Conservation (phyloP, 2,797 vertebrate species). For the Danio kyathit region DNA sequence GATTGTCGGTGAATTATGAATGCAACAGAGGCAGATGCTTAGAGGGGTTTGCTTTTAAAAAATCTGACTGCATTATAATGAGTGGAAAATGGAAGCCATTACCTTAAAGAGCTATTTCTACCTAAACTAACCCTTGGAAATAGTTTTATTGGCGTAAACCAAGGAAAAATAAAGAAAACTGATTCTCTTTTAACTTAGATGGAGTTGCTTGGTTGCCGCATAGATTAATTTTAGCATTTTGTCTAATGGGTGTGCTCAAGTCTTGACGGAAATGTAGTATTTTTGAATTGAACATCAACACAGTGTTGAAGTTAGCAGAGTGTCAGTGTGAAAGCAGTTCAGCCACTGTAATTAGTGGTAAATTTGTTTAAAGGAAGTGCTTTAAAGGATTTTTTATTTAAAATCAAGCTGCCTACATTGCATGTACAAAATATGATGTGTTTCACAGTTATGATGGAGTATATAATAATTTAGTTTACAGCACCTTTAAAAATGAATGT, state of each 20-base stretch:
- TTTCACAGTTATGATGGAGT: neutral
- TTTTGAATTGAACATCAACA: neutral
- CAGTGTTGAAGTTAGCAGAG: neutral
- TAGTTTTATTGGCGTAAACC: neutral
- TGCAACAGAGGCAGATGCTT: neutral
- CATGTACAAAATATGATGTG: neutral
- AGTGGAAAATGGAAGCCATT: neutral
- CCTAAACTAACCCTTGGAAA: neutral
- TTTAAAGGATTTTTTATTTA: neutral
- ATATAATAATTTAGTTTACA: neutral
- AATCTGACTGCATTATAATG: neutral
- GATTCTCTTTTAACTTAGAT: neutral
- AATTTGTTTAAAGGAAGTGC: neutral
- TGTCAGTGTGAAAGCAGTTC: neutral
- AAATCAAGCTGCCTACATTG: neutral
- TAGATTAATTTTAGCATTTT: neutral
- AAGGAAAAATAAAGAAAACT: neutral
- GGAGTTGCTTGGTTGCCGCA: neutral
- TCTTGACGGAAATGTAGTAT: neutral
- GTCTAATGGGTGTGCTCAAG: neutral
- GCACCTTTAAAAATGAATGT: neutral
- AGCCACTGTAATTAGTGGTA: neutral
- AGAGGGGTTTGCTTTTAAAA: conserved; percentile 9
- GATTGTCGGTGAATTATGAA: neutral
- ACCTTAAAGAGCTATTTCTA: neutral